phyloP scores from a whole-genome alignment of 2,797 vertebrate genomes.

The Gambusia yucatana region DNA sequence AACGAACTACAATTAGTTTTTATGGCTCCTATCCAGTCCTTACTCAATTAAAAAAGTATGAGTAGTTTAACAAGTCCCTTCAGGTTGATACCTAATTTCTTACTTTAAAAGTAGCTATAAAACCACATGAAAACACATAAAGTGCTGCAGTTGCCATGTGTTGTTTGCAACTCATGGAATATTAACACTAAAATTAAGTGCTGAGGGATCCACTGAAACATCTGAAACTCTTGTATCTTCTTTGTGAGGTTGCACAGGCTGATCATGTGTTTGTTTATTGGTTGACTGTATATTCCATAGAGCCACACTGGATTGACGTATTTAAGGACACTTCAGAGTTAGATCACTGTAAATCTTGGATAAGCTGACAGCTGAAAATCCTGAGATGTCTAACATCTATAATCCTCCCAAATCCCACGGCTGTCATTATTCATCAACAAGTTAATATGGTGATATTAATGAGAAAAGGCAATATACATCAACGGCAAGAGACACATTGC shows the following conservation, averaged over 20 bases:
- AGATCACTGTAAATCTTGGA: conserved; percentile 11
- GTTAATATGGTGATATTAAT: conserved; percentile 50
- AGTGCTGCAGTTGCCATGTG: conserved; percentile 30
- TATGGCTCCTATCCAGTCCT: conserved; percentile 33
- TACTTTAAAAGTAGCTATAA: conserved; percentile 40
- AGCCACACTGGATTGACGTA: background rate
- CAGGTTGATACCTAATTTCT: conserved; percentile 38
- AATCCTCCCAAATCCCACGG: conserved; percentile 23
- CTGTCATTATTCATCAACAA: conserved; percentile 55
- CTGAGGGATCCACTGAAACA: background rate
- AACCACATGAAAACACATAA: conserved; percentile 31
- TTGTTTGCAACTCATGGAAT: conserved; percentile 20
- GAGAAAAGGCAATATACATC: conserved; percentile 58
- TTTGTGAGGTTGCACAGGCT: background rate
- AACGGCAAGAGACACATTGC: conserved; percentile 60
- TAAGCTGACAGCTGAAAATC: conserved; percentile 19
- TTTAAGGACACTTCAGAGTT: conserved; percentile 2
- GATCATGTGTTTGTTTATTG: conserved; percentile 1
- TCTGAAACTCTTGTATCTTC: background rate
- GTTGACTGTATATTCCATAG: background rate
- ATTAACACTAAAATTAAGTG: conserved; percentile 15
- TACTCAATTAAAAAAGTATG: conserved; percentile 38
- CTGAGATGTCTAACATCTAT: conserved; percentile 37
- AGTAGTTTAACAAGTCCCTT: conserved; percentile 51
- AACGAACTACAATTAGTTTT: conserved; percentile 46